phyloP scores from a whole-genome alignment of 2,113 vertebrate species.

The Python bivittatus region DNA sequence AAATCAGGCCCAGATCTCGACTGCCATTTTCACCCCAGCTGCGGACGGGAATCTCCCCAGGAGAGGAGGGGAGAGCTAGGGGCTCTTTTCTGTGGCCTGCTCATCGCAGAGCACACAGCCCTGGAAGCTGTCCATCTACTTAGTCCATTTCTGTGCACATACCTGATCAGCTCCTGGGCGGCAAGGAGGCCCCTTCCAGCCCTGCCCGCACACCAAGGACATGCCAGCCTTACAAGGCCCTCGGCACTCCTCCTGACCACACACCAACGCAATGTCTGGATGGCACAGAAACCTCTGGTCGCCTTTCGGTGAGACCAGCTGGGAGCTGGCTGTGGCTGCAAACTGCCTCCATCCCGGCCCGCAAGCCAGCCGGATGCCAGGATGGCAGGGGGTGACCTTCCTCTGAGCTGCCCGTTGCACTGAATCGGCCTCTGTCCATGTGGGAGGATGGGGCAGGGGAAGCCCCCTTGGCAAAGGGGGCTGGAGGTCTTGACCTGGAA shows the following conservation, averaged over 20 bases:
- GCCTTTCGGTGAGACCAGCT: background rate
- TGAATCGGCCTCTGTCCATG: background rate
- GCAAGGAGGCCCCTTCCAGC: slow-evolving; percentile 19
- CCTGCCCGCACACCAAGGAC: slow-evolving; percentile 29
- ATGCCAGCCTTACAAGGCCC: slow-evolving; percentile 6
- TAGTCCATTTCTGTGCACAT: background rate
- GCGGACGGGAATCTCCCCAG: background rate
- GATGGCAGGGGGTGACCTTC: slow-evolving; percentile 35
- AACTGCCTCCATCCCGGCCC: slow-evolving; percentile 28
- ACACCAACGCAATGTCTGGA: slow-evolving; percentile 12
- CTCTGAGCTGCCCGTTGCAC: background rate
- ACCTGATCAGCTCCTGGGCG: slow-evolving; percentile 28
- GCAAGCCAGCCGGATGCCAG: slow-evolving; percentile 25
- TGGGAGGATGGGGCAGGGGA: background rate
- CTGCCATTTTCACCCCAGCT: background rate
- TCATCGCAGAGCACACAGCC: background rate
- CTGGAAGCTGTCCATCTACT: background rate
- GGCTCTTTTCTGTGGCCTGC: background rate
- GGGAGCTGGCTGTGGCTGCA: background rate
- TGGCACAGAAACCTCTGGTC: slow-evolving; percentile 9
- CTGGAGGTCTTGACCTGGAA: background rate
- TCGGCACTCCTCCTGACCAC: background rate
- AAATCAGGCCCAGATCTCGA: background rate
- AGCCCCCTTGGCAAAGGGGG: background rate
- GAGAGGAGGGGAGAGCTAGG: background rate